Base-by-base conservation (phyloP, 2,888 invertebrate species). In the Allacma fusca region DNA sequence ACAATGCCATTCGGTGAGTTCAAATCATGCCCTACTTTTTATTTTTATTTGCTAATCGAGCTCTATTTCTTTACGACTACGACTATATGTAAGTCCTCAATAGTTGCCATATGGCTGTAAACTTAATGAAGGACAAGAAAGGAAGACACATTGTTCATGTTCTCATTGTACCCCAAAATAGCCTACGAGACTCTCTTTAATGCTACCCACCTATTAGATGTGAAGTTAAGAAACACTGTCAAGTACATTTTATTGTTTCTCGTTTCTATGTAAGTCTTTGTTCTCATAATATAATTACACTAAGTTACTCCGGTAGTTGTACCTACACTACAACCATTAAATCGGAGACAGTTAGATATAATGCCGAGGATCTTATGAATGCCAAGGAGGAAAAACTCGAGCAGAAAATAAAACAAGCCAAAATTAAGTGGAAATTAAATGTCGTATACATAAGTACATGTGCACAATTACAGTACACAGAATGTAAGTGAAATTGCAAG, bases 1-100 rank as follows among this genome's bases (percentile, higher is more conserved):
- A 74, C 65, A 65, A 74, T 74, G 44, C 64, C 19, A 24, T 21
- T 23, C n/a, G 24, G 28, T 67, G 50, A 44, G 74, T 67, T 74
- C 64, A 74, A 74, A 67, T 74, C 65, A 26, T 67, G 74, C 44
- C 74, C 74, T 74, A 74, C 74, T 74, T 74, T 73, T 73, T 73
- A 24, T 59, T 29, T 62, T 73, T 73, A 73, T 73, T 73, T 34
- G 73, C 73, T 73, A 24, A 73, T 57, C 40, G 65, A 29, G 29
- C 26, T n/a, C 73, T 40, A 28, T 59, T 72, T 57, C 50, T 59
- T 70, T 21, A 68, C 43, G 43, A 70, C 69, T 12, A 21, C 16
- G 1, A 65, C 65, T 26, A 13, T 13, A 28, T n/a, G 13, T 50
- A 50, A 12, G n/a, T 9, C 1, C 16, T 50, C 4, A 50, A 50